These are phyloP conservation scores for Cheilosia scutellata DNA, from an alignment of 2,888 invertebrate genomes.

Conservation along the genomic window DNA sequence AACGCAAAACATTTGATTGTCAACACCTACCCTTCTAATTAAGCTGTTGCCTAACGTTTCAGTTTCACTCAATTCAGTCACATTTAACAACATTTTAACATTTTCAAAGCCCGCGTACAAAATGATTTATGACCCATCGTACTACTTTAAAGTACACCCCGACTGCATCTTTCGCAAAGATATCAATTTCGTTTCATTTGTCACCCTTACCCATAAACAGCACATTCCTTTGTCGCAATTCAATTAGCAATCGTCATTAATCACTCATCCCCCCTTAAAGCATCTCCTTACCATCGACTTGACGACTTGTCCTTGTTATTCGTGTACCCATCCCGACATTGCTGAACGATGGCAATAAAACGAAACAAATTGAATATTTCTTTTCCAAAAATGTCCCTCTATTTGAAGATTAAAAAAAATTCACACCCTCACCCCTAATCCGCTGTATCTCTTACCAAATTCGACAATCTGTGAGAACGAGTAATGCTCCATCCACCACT, in stretches of 20 bases:
- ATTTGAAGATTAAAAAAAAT: conserved; percentile 23
- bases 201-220: conserved; percentile 39
- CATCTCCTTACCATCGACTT: background rate
- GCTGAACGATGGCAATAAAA: conserved; percentile 55
- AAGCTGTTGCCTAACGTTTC: conserved; percentile 17
- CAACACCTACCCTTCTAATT: conserved; percentile 18
- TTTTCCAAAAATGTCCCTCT: conserved; percentile 37
- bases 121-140: conserved; percentile 44
- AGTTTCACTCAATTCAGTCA: background rate
- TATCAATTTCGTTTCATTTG: conserved; percentile 58
- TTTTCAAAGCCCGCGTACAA: background rate
- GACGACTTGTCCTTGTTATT: conserved; percentile 17
- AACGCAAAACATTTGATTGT: background rate
- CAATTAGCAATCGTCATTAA: conserved; percentile 74
- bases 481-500: conserved; percentile 19
- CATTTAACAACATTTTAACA: conserved; percentile 33
- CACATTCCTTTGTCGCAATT: conserved; percentile 66
- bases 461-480: conserved; percentile 33
- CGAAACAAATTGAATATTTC: conserved; percentile 64
- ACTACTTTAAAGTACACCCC: background rate
- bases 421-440: conserved; percentile 28
- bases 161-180: conserved; percentile 19
- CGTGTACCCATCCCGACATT: background rate
- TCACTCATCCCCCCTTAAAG: conserved; percentile 55
- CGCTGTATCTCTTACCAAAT: conserved; percentile 26